Conservation (phyloP, 2,113 vertebrate species). For the Scalopus aquaticus region DNA sequence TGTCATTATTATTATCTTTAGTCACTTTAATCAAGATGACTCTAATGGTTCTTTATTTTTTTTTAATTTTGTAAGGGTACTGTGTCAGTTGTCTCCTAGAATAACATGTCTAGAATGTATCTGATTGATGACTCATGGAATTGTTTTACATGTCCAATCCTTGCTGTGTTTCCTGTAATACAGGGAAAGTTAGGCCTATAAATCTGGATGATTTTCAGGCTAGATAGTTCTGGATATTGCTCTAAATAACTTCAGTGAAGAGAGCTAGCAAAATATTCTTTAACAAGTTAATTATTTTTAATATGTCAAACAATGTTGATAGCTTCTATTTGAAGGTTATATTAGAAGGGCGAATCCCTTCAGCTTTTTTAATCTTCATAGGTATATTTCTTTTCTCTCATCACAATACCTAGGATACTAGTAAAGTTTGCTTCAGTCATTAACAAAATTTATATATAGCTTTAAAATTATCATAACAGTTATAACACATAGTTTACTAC, state of each 20-base stretch:
- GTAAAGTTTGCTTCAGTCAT: neutral
- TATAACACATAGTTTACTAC: neutral
- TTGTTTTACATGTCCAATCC: neutral
- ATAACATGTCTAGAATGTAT: neutral
- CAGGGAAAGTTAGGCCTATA: neutral
- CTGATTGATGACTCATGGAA: neutral
- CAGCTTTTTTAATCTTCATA: neutral
- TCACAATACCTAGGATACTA: neutral
- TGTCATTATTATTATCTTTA: neutral
- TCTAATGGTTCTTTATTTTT: neutral
- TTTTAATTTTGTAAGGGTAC: neutral
- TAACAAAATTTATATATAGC: neutral
- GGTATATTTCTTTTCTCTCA: neutral
- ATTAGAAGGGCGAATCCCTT: neutral
- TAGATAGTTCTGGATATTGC: neutral
- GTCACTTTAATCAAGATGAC: neutral
- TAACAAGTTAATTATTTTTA: neutral
- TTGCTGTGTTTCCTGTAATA: neutral
- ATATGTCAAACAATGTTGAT: neutral
- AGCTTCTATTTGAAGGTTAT: neutral
- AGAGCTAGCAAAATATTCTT: neutral
- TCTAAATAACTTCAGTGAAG: neutral
- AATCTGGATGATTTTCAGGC: neutral
- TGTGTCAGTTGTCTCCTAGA: neutral
- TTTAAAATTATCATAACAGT: neutral